Percentiles rank a stretch among this genome's conserved stretches.
phyloP scores from a whole-genome alignment of 2,113 vertebrate genomes.

The Callipepla squamata region DNA sequence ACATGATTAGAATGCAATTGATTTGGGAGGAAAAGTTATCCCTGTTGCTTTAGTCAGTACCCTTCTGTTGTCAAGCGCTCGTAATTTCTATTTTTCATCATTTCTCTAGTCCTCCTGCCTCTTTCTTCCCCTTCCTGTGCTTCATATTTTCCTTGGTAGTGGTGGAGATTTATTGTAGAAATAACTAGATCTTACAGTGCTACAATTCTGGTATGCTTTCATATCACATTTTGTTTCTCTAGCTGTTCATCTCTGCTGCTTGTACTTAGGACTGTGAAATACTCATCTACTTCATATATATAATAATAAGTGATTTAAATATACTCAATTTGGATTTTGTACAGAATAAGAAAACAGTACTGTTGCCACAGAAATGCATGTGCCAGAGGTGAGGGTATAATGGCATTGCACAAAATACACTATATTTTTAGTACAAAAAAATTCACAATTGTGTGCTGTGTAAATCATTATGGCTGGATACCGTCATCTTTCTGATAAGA shows the following conservation, averaged over 20 bases:
- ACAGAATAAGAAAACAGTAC: neutral
- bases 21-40: neutral
- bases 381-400: neutral
- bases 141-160: neutral
- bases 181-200: neutral
- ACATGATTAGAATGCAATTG: neutral
- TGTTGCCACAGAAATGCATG: rapidly evolving
- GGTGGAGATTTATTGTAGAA: neutral
- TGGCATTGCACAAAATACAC: rapidly evolving
- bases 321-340: neutral
- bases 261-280: neutral
- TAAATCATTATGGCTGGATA: neutral
- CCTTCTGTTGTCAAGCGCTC: neutral
- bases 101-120: neutral
- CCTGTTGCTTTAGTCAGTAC: neutral
- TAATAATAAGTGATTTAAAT: neutral
- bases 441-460: neutral
- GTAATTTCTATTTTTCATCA: neutral
- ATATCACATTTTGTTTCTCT: neutral
- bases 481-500: neutral
- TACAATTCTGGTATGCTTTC: rapidly evolving
- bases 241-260: neutral
- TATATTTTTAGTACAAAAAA: neutral
- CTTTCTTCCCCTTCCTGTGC: neutral
- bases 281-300: neutral